A percentile compares a stretch with the other conserved stretches of the same genome.
Conservation (phyloP, 2,113 vertebrate species). For the Malaclemys terrapin region DNA sequence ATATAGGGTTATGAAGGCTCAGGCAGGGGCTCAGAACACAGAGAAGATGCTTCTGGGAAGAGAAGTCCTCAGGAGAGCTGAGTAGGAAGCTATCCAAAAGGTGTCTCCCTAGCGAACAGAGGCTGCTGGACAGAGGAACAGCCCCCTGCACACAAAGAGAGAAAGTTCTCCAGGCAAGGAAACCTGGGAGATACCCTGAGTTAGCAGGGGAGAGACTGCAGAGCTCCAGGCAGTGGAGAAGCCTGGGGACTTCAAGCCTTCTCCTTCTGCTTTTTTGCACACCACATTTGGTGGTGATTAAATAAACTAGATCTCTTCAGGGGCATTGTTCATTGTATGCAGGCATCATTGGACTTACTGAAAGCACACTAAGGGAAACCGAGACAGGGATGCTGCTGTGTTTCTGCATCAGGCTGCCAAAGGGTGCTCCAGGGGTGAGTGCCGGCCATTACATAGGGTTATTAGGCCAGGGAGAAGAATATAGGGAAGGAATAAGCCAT, state of each 20-base stretch:
- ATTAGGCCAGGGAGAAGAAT: rapidly evolving
- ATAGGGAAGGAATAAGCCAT: background rate
- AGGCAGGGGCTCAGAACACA: too few species aligned
- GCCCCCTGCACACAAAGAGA: background rate
- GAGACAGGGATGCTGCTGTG: background rate
- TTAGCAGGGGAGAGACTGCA: background rate
- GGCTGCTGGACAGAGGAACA: background rate
- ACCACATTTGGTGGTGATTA: background rate
- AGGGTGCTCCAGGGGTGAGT: background rate
- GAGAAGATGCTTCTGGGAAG: background rate
- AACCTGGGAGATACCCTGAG: background rate
- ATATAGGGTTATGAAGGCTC: too few species aligned
- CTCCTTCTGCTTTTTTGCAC: background rate
- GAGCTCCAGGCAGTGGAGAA: background rate
- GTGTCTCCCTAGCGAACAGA: background rate
- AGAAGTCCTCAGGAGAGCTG: background rate
- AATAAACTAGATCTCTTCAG: background rate
- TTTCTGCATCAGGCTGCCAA: background rate
- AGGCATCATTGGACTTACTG: background rate
- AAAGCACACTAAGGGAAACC: background rate
- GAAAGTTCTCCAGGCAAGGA: background rate
- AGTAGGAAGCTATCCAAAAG: background rate
- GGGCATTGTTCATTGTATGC: background rate
- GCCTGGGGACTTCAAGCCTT: background rate
- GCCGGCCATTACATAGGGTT: background rate